Conservation (phyloP, 2,113 vertebrate genomes). For the Hippocampus mohnikei region DNA sequence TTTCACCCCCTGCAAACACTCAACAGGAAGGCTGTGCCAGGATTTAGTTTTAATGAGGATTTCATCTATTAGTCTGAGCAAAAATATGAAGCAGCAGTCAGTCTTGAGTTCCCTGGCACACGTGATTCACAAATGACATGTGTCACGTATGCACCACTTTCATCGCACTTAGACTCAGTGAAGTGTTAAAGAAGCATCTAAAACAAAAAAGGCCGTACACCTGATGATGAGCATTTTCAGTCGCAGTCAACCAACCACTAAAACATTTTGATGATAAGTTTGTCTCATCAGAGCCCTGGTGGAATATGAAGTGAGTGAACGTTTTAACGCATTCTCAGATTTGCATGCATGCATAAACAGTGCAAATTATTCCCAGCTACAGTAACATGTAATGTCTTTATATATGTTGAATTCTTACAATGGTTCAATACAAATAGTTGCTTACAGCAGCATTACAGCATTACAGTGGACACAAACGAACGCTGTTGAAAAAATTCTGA, state of each 20-base stretch:
- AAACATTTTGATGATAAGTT: slow-evolving; percentile 5
- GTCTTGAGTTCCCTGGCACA: not conserved
- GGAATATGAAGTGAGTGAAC: not conserved
- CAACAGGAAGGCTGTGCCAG: not conserved
- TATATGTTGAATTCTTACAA: not conserved
- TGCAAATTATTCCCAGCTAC: not conserved
- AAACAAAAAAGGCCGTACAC: not conserved
- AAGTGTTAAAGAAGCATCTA: slow-evolving; percentile 2
- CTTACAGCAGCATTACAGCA: not conserved
- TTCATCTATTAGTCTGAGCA: slow-evolving; percentile 13
- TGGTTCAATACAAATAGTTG: not conserved
- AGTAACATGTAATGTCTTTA: not conserved
- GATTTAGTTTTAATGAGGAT: slow-evolving; percentile 11
- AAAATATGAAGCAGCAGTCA: not conserved
- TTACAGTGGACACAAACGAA: not conserved
- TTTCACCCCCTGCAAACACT: not conserved
- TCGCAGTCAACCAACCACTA: no score
- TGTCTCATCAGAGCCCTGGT: not conserved
- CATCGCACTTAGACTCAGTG: slow-evolving; percentile 3
- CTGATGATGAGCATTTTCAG: slow-evolving; percentile 36
- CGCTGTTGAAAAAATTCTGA: not conserved
- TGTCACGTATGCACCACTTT: not conserved
- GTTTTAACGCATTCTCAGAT: not conserved
- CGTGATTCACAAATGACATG: not conserved
- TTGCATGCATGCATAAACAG: not conserved